phyloP scores from a whole-genome alignment of 2,113 vertebrate genomes.

The Brachyistius frenatus region DNA sequence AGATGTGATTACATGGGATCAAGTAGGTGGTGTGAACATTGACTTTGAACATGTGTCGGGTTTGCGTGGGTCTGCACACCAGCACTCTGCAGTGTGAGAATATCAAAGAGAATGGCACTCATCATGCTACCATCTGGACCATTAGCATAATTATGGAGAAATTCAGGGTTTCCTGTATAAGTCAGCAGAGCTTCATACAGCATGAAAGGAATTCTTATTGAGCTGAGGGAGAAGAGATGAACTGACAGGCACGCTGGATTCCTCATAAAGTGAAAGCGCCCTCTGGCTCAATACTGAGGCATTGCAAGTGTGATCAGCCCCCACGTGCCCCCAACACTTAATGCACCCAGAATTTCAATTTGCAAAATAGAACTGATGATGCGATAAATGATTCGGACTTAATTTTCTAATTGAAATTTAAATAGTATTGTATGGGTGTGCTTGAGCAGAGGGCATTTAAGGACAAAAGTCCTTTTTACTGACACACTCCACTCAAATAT shows the following conservation, averaged over 20 bases:
- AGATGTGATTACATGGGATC: conserved; percentile 63
- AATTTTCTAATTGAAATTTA: conserved; percentile 24
- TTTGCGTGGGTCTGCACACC: conserved; percentile 71
- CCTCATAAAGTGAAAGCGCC: conserved; percentile 57
- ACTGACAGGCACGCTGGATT: conserved; percentile 28
- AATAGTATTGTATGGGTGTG: conserved; percentile 2
- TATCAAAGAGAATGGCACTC: conserved; percentile 80
- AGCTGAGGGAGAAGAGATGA: conserved; percentile 60
- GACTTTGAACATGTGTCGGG: conserved; percentile 70
- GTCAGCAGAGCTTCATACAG: conserved; percentile 74
- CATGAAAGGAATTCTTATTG: conserved; percentile 80
- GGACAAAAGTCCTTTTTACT: not conserved
- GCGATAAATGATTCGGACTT: conserved; percentile 34
- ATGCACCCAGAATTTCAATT: conserved; percentile 1
- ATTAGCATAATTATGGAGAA: conserved; percentile 84
- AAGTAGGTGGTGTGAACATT: conserved; percentile 64
- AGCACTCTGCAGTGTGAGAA: conserved; percentile 68
- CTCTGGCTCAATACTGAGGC: conserved; percentile 39
- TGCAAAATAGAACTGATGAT: conserved; percentile 24
- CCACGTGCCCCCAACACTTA: conserved; percentile 7
- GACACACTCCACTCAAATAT: not conserved
- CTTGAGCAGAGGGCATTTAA: not conserved
- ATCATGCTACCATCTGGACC: conserved; percentile 82
- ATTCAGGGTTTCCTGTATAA: conserved; percentile 71
- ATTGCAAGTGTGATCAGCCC: conserved; percentile 35